Evolutionary conservation across 2,113 vertebrate species (phyloP).

Genomic region (Corythornis vintsioides): DNA sequence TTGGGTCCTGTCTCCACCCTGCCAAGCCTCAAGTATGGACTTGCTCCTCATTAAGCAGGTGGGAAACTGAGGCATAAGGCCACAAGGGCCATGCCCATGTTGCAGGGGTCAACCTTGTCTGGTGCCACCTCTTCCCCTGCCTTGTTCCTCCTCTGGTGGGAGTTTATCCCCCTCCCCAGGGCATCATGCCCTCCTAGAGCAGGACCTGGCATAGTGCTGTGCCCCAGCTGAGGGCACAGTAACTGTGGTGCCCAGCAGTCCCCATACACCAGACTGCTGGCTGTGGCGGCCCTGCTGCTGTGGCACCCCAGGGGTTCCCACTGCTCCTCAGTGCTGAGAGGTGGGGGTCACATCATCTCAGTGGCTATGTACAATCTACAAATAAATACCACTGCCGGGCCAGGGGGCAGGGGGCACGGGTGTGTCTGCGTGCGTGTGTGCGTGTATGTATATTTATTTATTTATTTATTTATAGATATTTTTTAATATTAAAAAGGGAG

Average conservation of each 20-base stretch:
- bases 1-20: fast-evolving
- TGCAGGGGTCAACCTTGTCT: fast-evolving
- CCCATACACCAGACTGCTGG: background rate
- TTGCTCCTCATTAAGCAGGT: background rate
- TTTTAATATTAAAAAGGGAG: constrained; percentile 84
- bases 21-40: fast-evolving
- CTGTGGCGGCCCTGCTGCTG: no score
- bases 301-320: background rate
- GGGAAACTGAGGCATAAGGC: background rate
- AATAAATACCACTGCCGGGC: constrained; percentile 83
- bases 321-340: background rate
- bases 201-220: fast-evolving
- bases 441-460: constrained; percentile 29
- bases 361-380: constrained; percentile 88
- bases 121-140: background rate
- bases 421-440: background rate
- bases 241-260: fast-evolving
- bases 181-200: background rate
- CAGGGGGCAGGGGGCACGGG: background rate
- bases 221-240: background rate
- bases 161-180: background rate
- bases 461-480: constrained; percentile 72
- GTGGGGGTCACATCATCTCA: background rate
- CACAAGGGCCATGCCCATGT: fast-evolving
- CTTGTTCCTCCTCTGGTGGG: background rate